phyloP scores from a whole-genome alignment of 2,888 invertebrate species.

The Amblyjoppa fuscipennis region DNA sequence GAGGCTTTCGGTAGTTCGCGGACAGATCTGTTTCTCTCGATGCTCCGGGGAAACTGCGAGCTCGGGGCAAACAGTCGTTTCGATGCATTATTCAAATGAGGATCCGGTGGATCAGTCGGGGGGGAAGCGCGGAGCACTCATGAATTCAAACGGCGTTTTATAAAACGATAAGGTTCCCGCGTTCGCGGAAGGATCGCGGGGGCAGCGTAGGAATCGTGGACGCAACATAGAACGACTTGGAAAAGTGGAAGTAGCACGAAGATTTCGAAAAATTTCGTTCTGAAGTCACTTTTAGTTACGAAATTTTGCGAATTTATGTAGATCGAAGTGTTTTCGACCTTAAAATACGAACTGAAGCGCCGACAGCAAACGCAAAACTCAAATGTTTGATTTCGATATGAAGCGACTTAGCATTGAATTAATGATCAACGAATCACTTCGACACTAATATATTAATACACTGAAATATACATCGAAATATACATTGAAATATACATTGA shows the following conservation, averaged over 20 bases:
- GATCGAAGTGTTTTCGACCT: too few relatives aligned
- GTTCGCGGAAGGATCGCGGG: background rate
- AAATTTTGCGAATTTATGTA: too few relatives aligned
- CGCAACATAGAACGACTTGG: too few relatives aligned
- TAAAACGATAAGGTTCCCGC: background rate
- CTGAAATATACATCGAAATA: background rate
- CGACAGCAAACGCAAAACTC: too few relatives aligned
- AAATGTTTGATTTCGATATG: too few relatives aligned
- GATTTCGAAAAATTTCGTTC: background rate
- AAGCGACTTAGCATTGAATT: too few relatives aligned
- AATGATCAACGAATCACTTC: too few relatives aligned
- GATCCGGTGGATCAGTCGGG: slow-evolving; percentile 3
- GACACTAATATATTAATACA: too few relatives aligned
- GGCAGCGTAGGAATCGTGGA: too few relatives aligned
- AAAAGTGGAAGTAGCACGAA: background rate
- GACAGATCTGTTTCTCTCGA: background rate
- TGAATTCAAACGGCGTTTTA: slow-evolving; percentile 17
- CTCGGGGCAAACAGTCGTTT: background rate
- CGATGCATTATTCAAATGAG: slow-evolving; percentile 42
- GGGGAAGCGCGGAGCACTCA: background rate
- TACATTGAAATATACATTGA: too few relatives aligned
- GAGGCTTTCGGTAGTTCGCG: background rate
- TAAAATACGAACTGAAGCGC: too few relatives aligned
- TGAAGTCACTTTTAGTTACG: too few relatives aligned
- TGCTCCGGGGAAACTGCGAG: background rate